phyloP scores from a whole-genome alignment of 2,888 invertebrate genomes.

The Drosophila sordidula region DNA sequence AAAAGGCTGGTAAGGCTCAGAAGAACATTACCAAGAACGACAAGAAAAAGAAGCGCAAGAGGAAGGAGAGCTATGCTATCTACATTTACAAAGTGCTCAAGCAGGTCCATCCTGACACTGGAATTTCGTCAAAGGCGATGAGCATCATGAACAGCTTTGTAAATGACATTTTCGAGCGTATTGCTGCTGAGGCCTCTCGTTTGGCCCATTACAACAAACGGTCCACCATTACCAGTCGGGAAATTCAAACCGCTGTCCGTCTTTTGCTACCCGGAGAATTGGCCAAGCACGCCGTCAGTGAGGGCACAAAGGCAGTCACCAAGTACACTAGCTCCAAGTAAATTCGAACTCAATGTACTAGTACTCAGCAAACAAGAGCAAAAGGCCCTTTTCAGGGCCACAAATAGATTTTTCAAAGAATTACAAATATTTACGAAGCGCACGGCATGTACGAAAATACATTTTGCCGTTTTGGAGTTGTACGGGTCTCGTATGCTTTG shows the following conservation, averaged over 20 bases:
- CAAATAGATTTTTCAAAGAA: constrained; percentile 30
- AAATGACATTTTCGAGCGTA: constrained; percentile 90
- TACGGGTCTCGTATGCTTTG: too few relatives aligned
- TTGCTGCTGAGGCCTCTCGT: constrained; percentile 89
- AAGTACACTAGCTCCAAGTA: constrained; percentile 59
- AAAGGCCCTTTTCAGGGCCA: constrained; percentile 55
- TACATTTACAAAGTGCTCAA: constrained; percentile 85
- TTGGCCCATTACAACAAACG: constrained; percentile 85
- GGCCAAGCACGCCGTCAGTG: constrained; percentile 44
- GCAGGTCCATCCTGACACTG: constrained; percentile 88
- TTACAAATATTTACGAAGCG: constrained; percentile 6
- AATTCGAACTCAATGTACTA: constrained; percentile 16
- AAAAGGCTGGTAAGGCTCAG: constrained; percentile 87
- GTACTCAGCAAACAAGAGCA: background rate
- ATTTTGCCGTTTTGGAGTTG: too few relatives aligned
- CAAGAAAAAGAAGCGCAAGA: constrained; percentile 86
- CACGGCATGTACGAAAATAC: too few relatives aligned
- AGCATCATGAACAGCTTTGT: constrained; percentile 91
- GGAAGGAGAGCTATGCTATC: constrained; percentile 85
- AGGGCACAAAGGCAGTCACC: too few relatives aligned
- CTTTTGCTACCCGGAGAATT: constrained; percentile 56
- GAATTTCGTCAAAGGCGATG: constrained; percentile 90
- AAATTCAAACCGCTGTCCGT: constrained; percentile 60
- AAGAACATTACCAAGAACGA: constrained; percentile 87
- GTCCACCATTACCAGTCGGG: constrained; percentile 59